Base-by-base conservation (phyloP, 2,888 invertebrate genomes). In the Baronia brevicornis region DNA sequence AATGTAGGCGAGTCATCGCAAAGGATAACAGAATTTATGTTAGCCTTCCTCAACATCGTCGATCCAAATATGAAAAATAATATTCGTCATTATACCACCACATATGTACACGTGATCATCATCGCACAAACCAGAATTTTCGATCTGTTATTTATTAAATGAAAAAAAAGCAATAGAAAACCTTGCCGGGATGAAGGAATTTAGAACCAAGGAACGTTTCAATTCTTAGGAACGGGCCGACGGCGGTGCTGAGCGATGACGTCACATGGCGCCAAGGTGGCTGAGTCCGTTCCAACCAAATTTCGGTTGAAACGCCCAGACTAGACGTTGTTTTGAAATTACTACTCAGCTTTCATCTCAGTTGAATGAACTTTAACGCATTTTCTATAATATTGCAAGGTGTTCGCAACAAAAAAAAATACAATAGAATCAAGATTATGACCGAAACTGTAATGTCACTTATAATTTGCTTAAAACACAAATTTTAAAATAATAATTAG, bases 1-100 rank as follows among this genome's bases (percentile, higher is more conserved):
- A 29, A 9, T 80, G 78, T 84, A 64, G 78, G 63, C 79, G 71
- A 70, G 51, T 50, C 47, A 84, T 82, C 82, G 80, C 82, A 78
- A 78, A 73, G 60, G 45, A 64, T 51, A 64, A 62, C 66, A 60
- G 50, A 38, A 75, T 79, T 40, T 26, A 58, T 41, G 59, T 43
- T 57, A 59, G 61, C 41, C 68, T 68, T 68, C 77, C 82, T 80
- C 75, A 40, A 51, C 52, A 44, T 62, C 72, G 77, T 68, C 74
- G 40, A 48, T 53, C 70, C 64, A 49, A 48, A 49, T 45, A 48
- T 28, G 51, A 54, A 60, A 58, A 54, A 60, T 66, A 41, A 52
- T 79, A 43, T 79, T 53, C 80, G 79, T 78, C 82, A 28, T 49
- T 51, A 63, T 60, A 48, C 63, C 68, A 68, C 51, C 52, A 48